Evolutionary conservation across 2,888 invertebrate genomes (phyloP).

Genomic region (Drosophila basisetae): DNA sequence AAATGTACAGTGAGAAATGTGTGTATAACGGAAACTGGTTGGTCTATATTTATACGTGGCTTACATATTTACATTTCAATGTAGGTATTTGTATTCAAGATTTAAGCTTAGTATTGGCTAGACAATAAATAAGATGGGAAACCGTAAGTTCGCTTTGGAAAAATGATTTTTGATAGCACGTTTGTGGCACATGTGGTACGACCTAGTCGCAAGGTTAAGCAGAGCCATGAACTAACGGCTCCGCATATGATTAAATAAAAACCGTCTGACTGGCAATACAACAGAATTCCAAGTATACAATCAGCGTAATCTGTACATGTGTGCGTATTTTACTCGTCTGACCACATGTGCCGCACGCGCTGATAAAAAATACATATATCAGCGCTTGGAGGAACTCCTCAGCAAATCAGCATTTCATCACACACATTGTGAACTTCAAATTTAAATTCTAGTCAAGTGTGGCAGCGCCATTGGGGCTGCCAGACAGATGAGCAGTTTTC

Average conservation of each 20-base stretch:
- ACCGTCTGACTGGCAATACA: background rate
- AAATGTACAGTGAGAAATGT: background rate
- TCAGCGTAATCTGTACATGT: background rate
- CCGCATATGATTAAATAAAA: slow-evolving; percentile 22
- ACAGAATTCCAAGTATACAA: background rate
- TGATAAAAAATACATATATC: background rate
- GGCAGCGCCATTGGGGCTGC: slow-evolving; percentile 13
- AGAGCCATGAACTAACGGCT: slow-evolving; percentile 25
- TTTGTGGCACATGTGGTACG: slow-evolving; percentile 45
- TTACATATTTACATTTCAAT: background rate
- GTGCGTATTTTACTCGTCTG: background rate
- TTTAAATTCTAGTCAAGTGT: background rate
- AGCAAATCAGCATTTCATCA: background rate
- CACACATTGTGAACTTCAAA: slow-evolving; percentile 3
- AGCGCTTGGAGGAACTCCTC: background rate
- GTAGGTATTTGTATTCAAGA: slow-evolving; percentile 1
- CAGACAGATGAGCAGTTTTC: slow-evolving; percentile 11
- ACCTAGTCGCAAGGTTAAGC: slow-evolving; percentile 5
- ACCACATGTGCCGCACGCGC: background rate
- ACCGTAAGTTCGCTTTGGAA: slow-evolving; percentile 19
- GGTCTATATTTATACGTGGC: slow-evolving; percentile 39
- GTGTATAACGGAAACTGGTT: slow-evolving; percentile 48
- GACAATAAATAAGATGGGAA: slow-evolving; percentile 2
- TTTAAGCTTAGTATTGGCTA: background rate
- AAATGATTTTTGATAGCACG: slow-evolving; percentile 32